These are phyloP conservation scores for Notechis scutatus DNA, from an alignment of 2,113 vertebrate genomes.

Conservation along the genomic window DNA sequence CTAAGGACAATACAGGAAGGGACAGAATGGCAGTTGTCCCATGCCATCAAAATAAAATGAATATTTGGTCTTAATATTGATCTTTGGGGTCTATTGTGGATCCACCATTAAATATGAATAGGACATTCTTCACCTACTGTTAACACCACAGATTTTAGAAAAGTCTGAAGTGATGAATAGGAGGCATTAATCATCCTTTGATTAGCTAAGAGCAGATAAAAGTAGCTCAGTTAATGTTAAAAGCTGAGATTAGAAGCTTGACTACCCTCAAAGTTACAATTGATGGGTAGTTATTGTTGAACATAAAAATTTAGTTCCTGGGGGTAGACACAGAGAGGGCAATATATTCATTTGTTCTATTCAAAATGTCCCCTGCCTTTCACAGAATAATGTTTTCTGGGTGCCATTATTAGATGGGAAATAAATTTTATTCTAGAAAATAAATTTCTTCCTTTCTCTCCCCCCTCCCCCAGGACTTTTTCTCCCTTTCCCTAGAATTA, in stretches of 20 bases:
- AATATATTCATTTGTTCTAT: conserved; percentile 39
- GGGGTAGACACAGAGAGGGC: conserved; percentile 27
- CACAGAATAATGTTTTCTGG: conserved; percentile 62
- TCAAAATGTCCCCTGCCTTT: conserved; percentile 38
- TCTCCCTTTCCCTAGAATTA: conserved; percentile 45
- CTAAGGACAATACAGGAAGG: not conserved
- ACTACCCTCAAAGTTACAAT: conserved; percentile 59
- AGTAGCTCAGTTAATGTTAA: conserved; percentile 26
- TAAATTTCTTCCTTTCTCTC: not conserved
- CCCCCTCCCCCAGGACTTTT: not conserved
- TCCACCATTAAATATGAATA: not conserved
- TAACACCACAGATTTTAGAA: not conserved
- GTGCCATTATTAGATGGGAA: conserved; percentile 58
- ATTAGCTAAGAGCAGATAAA: not conserved
- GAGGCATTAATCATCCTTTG: conserved; percentile 7
- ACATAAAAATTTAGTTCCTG: conserved; percentile 39
- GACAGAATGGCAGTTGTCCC: no score
- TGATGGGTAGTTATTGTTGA: conserved; percentile 45
- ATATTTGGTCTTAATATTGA: not conserved
- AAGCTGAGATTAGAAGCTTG: conserved; percentile 29
- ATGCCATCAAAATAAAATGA: not conserved
- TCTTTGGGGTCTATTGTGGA: not conserved
- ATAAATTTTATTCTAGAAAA: conserved; percentile 64
- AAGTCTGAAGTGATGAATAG: conserved; percentile 18
- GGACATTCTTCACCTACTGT: not conserved